These are phyloP conservation scores for Helleia helle DNA, from an alignment of 2,888 invertebrate species.

Conservation along the genomic window DNA sequence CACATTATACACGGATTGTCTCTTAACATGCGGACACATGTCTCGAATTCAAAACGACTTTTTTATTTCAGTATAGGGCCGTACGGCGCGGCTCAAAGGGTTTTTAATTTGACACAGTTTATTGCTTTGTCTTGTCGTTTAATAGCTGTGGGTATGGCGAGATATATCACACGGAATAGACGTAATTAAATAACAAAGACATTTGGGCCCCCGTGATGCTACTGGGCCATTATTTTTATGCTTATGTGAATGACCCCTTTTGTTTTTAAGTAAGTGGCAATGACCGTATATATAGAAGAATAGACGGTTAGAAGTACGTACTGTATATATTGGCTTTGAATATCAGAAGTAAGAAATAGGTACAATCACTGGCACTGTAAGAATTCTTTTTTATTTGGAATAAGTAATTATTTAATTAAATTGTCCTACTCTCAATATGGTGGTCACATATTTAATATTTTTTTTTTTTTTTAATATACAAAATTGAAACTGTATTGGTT, in stretches of 20 bases:
- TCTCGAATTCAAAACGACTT: conserved; percentile 50
- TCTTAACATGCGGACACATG: conserved; percentile 63
- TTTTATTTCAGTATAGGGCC: conserved; percentile 59
- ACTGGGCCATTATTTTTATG: conserved; percentile 12
- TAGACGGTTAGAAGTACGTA: no score
- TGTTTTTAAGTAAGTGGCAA: conserved; percentile 2
- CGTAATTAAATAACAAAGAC: conserved; percentile 33
- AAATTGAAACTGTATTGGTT: no score
- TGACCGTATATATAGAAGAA: no score
- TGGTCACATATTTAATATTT: no score
- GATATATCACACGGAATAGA: conserved; percentile 21
- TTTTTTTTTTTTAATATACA: no score
- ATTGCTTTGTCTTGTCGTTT: conserved; percentile 46
- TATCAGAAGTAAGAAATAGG: no score
- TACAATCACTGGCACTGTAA: no score
- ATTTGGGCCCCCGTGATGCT: conserved; percentile 18
- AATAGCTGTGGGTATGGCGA: conserved; percentile 34
- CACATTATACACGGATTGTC: conserved; percentile 60
- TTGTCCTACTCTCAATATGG: no score
- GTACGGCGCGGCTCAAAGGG: conserved; percentile 62
- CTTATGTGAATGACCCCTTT: conserved; percentile 4
- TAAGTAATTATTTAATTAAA: no score
- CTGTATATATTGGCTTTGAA: no score
- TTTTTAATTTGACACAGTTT: conserved; percentile 68
- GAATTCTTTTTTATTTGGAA: no score